Evolutionary conservation across 2,888 invertebrate species (phyloP).

Genomic region (Ecliptopera silaceata): DNA sequence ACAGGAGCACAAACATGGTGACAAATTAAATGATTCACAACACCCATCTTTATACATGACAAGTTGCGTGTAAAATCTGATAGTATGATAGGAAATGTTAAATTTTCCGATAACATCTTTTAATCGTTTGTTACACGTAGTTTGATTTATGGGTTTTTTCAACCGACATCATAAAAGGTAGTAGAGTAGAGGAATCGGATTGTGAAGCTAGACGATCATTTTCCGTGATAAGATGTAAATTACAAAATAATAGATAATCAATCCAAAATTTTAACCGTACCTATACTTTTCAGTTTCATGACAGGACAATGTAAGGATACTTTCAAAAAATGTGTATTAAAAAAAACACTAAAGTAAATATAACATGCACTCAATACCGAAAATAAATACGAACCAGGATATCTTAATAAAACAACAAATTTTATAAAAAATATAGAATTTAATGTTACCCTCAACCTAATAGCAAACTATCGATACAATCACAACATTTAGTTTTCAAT

Average conservation of each 20-base stretch:
- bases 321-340: too few relatives aligned
- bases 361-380: too few relatives aligned
- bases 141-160: constrained; percentile 18
- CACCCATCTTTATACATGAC: constrained; percentile 22
- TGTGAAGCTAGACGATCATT: too few relatives aligned
- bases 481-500: constrained; percentile 62
- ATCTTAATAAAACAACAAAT: constrained; percentile 51
- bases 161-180: neutral
- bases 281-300: too few relatives aligned
- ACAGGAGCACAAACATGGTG: constrained; percentile 38
- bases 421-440: constrained; percentile 74
- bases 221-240: too few relatives aligned
- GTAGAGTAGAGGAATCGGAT: neutral
- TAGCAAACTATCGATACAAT: constrained; percentile 59
- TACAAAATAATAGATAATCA: too few relatives aligned
- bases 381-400: neutral
- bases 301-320: too few relatives aligned
- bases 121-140: constrained; percentile 7
- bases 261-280: too few relatives aligned
- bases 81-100: constrained; percentile 14
- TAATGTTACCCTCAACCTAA: constrained; percentile 66
- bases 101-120: constrained; percentile 7
- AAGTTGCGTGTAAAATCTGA: constrained; percentile 34
- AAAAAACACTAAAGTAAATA: too few relatives aligned
- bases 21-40: constrained; percentile 1